Evolutionary conservation across 2,113 vertebrate genomes (phyloP).

Genomic region (Gymnogyps californianus): DNA sequence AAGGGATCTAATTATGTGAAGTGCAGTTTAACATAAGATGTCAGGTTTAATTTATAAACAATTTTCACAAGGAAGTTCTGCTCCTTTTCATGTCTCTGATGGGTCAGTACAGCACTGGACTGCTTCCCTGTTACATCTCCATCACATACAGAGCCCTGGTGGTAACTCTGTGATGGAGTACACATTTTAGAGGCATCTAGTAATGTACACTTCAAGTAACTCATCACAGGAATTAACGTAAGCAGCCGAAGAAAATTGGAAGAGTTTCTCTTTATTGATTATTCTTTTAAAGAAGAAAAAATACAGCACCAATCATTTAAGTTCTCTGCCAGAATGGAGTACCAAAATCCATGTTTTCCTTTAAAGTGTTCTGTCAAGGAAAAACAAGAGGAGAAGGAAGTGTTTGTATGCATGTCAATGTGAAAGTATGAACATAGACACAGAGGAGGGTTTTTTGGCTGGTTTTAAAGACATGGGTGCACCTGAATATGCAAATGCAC

Average conservation of each 20-base stretch:
- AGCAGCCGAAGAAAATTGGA: background rate
- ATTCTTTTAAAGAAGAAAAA: background rate
- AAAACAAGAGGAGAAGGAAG: background rate
- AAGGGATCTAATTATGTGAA: background rate
- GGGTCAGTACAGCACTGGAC: background rate
- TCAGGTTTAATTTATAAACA: background rate
- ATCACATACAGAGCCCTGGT: background rate
- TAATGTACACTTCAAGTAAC: background rate
- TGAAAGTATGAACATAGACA: background rate
- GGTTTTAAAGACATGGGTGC: background rate
- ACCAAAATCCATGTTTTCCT: background rate
- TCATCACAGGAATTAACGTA: rapidly evolving
- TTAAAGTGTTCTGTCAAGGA: background rate
- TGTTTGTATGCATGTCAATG: rapidly evolving
- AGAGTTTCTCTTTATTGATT: background rate
- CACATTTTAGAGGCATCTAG: background rate
- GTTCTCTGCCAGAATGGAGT: background rate
- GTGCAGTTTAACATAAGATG: background rate
- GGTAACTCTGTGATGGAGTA: background rate
- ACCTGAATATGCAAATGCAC: background rate
- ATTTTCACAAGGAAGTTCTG: background rate
- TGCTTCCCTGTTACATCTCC: background rate
- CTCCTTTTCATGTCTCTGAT: background rate
- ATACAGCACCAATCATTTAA: background rate
- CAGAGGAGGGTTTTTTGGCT: background rate